Conservation (phyloP, 2,113 vertebrate genomes). For the Polypterus bichir region DNA sequence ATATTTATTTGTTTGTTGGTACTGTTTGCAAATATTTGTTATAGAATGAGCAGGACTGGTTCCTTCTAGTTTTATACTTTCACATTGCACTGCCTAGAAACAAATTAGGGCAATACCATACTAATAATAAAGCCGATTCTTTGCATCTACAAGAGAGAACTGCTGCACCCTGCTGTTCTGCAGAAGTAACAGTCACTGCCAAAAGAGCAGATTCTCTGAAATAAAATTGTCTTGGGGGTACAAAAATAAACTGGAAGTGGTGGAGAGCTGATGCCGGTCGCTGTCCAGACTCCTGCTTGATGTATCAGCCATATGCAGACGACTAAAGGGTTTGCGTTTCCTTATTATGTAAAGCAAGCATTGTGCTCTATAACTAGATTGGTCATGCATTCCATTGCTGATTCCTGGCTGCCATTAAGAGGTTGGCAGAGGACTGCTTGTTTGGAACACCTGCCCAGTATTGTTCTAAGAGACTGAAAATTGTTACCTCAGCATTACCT, state of each 20-base stretch:
- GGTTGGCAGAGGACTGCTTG: constrained; percentile 36
- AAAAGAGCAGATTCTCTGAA: constrained; percentile 1
- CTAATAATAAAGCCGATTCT: too few relatives aligned
- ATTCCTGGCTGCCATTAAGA: constrained; percentile 38
- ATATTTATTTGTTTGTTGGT: too few relatives aligned
- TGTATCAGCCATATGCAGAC: constrained; percentile 8
- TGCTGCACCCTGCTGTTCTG: constrained; percentile 18
- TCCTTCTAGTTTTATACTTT: too few relatives aligned
- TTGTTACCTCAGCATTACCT: constrained; percentile 21
- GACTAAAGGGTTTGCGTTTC: constrained; percentile 61
- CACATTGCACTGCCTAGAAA: too few relatives aligned
- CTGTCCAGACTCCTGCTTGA: constrained; percentile 2
- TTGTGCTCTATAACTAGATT: constrained; percentile 58
- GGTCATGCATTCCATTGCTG: constrained; percentile 66
- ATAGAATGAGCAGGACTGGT: too few relatives aligned
- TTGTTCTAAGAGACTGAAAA: constrained; percentile 19
- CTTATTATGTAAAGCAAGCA: constrained; percentile 58
- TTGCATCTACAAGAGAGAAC: constrained; percentile 7
- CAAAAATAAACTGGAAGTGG: constrained; percentile 3
- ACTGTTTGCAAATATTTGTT: too few relatives aligned
- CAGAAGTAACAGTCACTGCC: constrained; percentile 7
- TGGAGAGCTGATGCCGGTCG: neutral
- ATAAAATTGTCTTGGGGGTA: neutral
- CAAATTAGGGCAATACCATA: too few relatives aligned
- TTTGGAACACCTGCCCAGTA: constrained; percentile 53